phyloP scores from a whole-genome alignment of 2,113 vertebrate species.

The Beaufortia kweichowensis region DNA sequence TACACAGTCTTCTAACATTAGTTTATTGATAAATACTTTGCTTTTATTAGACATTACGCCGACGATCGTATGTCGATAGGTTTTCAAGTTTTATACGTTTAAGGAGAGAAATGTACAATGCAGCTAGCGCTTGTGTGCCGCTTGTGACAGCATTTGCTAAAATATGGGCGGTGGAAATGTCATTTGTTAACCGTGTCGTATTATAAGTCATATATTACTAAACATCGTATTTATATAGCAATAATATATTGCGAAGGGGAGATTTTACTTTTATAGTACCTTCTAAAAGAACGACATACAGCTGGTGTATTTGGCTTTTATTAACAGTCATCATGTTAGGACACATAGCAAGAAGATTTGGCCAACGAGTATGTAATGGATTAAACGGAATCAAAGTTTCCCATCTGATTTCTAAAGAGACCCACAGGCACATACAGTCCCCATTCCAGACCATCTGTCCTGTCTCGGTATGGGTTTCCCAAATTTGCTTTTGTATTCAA shows the following conservation, averaged over 20 bases:
- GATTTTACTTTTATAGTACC: no score
- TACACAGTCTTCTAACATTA: not conserved
- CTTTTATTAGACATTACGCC: not conserved
- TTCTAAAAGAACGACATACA: not conserved
- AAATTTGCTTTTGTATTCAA: not conserved
- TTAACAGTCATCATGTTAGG: conserved; percentile 5
- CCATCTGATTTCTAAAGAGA: not conserved
- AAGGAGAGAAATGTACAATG: not conserved
- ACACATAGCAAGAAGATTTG: conserved; percentile 54
- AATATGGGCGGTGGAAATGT: not conserved
- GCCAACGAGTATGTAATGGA: conserved; percentile 13
- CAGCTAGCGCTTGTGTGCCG: not conserved
- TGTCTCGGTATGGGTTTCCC: conserved; percentile 57
- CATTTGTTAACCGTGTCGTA: not conserved
- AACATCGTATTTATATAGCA: no score
- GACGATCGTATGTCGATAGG: not conserved
- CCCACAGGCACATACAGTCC: not conserved
- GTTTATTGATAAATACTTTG: not conserved
- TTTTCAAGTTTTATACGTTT: not conserved
- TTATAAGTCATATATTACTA: not conserved
- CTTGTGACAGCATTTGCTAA: not conserved
- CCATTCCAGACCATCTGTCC: conserved; percentile 37
- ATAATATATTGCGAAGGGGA: not conserved
- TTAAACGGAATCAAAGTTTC: conserved; percentile 11
- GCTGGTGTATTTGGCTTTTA: not conserved